Percentiles rank a stretch among this genome's conserved stretches.
phyloP scores from a whole-genome alignment of 2,113 vertebrate species.

The Varanus komodoensis region DNA sequence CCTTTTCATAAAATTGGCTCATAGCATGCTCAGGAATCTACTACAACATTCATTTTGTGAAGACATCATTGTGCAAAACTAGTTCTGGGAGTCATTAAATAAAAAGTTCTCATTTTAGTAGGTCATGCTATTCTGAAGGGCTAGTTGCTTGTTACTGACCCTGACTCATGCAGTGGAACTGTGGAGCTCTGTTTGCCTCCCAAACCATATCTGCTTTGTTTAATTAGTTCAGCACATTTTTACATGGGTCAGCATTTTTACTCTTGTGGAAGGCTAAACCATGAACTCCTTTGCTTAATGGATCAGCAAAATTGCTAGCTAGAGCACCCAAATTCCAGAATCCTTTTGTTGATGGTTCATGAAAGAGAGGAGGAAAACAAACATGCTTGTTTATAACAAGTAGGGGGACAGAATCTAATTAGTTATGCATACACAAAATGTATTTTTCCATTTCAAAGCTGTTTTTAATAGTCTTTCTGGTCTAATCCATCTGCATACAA shows the following conservation, averaged over 20 bases:
- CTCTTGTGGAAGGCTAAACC: neutral
- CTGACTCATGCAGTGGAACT: neutral
- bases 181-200: slow-evolving; percentile 8
- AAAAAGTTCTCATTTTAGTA: neutral
- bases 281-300: slow-evolving; percentile 34
- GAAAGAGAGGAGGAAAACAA: slow-evolving; percentile 18
- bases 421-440: neutral
- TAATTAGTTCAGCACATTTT: slow-evolving; percentile 51
- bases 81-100: neutral
- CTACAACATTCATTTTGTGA: neutral
- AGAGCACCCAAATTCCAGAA: slow-evolving; percentile 42
- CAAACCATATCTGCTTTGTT: slow-evolving; percentile 41
- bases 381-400: neutral
- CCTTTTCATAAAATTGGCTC: neutral
- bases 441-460: neutral
- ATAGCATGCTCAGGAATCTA: neutral
- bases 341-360: slow-evolving; percentile 2
- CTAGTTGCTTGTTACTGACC: neutral
- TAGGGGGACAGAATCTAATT: neutral
- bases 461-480: neutral
- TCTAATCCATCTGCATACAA: neutral
- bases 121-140: neutral
- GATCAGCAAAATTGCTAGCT: slow-evolving; percentile 44
- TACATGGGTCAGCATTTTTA: slow-evolving; percentile 15
- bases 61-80: neutral